Conservation (phyloP, 2,888 invertebrate species). For the Dioctria rufipes region DNA sequence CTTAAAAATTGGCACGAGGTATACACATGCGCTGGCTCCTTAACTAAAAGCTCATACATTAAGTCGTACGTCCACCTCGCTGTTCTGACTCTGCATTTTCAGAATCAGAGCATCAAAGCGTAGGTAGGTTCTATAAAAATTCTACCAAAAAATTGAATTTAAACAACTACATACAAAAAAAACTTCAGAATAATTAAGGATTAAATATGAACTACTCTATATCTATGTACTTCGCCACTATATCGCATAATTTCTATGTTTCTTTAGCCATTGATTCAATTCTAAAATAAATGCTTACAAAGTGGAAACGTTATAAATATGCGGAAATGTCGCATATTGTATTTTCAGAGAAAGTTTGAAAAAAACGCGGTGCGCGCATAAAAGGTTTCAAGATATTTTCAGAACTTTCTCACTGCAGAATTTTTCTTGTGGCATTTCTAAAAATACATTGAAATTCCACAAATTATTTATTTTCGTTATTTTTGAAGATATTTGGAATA, state of each 20-base stretch:
- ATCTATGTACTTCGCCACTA: not conserved
- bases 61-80: conserved; percentile 18
- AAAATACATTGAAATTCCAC: conserved; percentile 7
- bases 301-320: not conserved
- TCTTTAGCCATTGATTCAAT: not conserved
- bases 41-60: not conserved
- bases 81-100: no score
- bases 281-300: not conserved
- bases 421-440: not conserved
- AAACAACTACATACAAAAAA: not conserved
- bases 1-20: conserved; percentile 42
- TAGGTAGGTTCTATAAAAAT: not conserved
- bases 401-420: not conserved
- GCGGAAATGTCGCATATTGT: not conserved
- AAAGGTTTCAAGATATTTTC: not conserved
- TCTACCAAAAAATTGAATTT: not conserved
- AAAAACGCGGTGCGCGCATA: not conserved
- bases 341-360: not conserved
- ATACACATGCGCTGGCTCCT: conserved; percentile 23
- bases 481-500: not conserved
- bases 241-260: not conserved
- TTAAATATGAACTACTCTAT: not conserved
- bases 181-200: not conserved
- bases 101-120: not conserved
- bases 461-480: not conserved